Evolutionary conservation across 2,113 vertebrate genomes (phyloP).

Genomic region (Dipodomys merriami): DNA sequence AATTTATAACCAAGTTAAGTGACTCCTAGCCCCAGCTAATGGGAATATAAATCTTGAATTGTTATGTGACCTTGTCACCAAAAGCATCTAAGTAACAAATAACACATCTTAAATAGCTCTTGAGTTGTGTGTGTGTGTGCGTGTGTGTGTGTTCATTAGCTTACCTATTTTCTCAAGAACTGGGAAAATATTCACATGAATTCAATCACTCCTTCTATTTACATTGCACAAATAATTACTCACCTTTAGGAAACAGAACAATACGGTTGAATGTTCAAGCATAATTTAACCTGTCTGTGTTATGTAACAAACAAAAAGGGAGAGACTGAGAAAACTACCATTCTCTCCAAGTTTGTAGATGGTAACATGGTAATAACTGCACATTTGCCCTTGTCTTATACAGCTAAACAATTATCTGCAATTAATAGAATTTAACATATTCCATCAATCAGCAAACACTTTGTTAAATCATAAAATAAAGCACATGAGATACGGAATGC

Average conservation of each 20-base stretch:
- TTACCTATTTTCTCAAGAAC: not conserved
- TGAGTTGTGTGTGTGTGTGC: not conserved
- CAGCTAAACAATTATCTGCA: not conserved
- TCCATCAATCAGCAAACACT: not conserved
- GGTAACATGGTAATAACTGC: not conserved
- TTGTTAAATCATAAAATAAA: conserved; percentile 6
- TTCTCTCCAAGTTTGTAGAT: not conserved
- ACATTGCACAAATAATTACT: conserved; percentile 9
- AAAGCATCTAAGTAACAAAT: not conserved
- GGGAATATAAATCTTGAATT: conserved; percentile 4
- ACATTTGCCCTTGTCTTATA: not conserved
- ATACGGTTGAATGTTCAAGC: not conserved
- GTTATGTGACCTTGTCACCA: conserved; percentile 13
- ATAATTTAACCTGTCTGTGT: not conserved
- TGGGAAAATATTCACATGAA: not conserved
- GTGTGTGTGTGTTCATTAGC: not conserved
- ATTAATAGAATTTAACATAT: not conserved
- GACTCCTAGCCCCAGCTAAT: not conserved
- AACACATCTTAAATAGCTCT: not conserved
- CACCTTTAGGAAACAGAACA: not conserved
- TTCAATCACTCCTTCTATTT: conserved; percentile 3
- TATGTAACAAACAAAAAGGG: not conserved
- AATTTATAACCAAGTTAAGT: conserved; percentile 39
- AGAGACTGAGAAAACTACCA: not conserved
- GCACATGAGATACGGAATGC: not conserved